Percentiles rank a stretch among this genome's conserved stretches.
Conservation (phyloP, 2,797 vertebrate genomes). For the Platyrinchus mystaceus region DNA sequence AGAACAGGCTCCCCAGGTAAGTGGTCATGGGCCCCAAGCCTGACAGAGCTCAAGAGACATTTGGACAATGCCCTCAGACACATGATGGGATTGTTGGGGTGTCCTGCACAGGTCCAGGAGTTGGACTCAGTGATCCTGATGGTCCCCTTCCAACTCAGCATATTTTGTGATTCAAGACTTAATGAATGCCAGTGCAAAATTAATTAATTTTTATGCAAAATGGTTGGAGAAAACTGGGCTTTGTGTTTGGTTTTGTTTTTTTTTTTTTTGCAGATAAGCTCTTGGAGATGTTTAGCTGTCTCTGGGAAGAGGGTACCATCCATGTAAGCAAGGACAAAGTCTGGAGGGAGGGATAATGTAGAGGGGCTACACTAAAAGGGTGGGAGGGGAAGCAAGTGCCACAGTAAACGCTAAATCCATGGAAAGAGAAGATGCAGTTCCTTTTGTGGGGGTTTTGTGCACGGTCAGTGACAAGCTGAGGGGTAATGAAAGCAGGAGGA, state of each 20-base stretch:
- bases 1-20: neutral
- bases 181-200: neutral
- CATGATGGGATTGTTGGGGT: neutral
- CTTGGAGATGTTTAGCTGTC: neutral
- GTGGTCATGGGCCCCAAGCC: neutral
- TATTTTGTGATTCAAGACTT: neutral
- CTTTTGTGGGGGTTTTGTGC: fast-evolving
- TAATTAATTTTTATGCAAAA: neutral
- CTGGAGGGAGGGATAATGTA: neutral
- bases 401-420: neutral
- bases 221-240: neutral
- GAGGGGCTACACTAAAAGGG: neutral
- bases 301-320: neutral
- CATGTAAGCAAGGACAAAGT: neutral
- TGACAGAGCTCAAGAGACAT: neutral
- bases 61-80: neutral
- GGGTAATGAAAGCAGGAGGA: neutral
- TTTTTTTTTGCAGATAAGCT: neutral
- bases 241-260: neutral
- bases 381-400: neutral
- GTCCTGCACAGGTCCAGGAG: neutral
- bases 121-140: neutral
- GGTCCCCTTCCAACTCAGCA: neutral
- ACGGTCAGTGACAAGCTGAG: neutral
- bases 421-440: neutral